Base-by-base conservation (phyloP, 2,113 vertebrate species). In the Esox niger region DNA sequence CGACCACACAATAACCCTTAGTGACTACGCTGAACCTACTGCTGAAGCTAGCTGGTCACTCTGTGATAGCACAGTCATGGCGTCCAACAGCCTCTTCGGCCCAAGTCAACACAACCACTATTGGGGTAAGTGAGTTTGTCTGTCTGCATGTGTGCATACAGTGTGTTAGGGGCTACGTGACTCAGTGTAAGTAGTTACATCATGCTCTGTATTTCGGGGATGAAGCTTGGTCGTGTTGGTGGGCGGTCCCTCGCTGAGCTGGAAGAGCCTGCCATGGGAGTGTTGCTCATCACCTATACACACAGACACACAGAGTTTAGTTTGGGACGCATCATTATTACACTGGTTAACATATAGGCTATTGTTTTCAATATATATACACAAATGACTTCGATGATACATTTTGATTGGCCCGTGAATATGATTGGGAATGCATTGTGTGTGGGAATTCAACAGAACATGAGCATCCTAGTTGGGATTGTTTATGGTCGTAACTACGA, bases 131-230 rank as follows among this genome's bases (percentile, higher is more conserved):
- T 8, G 10, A n/a, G n/a, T 6, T 20, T 46, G 9, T 11, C 4
- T 46, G 43, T 46, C 17, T 2, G 2, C 9, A 9, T 17, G 43
- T 46, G 2, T 4, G 43, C 2, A 17, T 46, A n/a, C n/a, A n/a
- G 2, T 46, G 47, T 20, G 21, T 52, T 20, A 20, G 47, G 17
- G 47, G 3, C 17, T 2, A n/a, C 21, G 6, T 43, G 9, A 6
- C 6, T 43, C 38, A 43, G 6, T 6, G 6, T 43, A 6, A 7
- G 38, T 43, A 61, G 26, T 43, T 84, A 96, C 95, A 97, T 94
- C 95, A 96, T 96, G 79, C 93, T 95, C 83, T 98, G 96, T 13
- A 97, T 66, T 49, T 98, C 95, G 52, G 92, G 86, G 1, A 93
- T 91, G 82, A 96, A 96, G 73, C 91, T 96, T 67, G 91, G 79